Conservation (phyloP, 2,113 vertebrate species). For the Hystrix cristata region DNA sequence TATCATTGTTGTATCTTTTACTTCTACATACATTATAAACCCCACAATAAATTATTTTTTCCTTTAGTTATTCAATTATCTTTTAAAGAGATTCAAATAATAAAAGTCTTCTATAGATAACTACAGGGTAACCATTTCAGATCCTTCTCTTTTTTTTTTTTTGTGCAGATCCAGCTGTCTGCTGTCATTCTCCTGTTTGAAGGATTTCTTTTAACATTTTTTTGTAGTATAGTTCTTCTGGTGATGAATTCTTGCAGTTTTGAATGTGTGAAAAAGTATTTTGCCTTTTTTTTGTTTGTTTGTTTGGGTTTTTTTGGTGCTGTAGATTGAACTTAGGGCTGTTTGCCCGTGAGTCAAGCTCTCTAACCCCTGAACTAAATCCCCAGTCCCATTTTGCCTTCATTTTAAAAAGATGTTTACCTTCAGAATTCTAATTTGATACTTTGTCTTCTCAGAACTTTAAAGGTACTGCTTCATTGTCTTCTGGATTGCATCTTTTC, state of each 20-base stretch:
- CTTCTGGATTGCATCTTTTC: constrained; percentile 43
- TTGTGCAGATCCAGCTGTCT: not conserved
- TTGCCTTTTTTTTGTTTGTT: not conserved
- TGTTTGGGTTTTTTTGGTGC: too few relatives aligned
- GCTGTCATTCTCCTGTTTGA: not conserved
- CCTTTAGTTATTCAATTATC: not conserved
- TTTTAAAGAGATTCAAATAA: constrained; percentile 44
- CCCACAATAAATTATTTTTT: not conserved
- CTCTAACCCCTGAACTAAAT: too few relatives aligned
- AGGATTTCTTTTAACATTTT: not conserved
- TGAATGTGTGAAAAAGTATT: constrained; percentile 40
- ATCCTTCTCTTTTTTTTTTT: not conserved
- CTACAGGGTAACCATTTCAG: not conserved
- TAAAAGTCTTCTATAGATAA: not conserved
- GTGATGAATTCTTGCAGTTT: constrained; percentile 53
- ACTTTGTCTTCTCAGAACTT: constrained; percentile 33
- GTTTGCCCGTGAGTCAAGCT: too few relatives aligned
- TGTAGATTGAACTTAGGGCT: too few relatives aligned
- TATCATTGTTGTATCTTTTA: not conserved
- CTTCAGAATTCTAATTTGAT: constrained; percentile 26
- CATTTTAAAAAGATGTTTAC: constrained; percentile 47
- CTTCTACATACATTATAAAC: constrained; percentile 13
- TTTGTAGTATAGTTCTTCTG: constrained; percentile 3
- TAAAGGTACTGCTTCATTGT: not conserved
- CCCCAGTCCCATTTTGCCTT: constrained; percentile 19